Evolutionary conservation across 2,113 vertebrate species (phyloP), one percentile per base, ranked within the genome.

Genomic region (Tyrannus savana): DNA sequence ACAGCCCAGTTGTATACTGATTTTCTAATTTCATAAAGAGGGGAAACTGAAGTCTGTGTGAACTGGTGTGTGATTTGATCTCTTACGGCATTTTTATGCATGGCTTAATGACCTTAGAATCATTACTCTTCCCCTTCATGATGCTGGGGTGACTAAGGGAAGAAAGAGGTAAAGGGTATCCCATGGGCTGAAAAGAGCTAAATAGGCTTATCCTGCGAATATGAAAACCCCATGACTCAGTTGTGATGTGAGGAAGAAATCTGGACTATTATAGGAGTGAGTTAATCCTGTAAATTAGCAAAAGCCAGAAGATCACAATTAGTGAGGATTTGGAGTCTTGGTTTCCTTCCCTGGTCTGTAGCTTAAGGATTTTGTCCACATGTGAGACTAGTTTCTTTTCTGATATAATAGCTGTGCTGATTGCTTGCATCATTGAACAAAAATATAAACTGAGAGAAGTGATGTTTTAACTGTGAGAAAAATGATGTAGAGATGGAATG

Each of bases 211-310:
- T 97, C 97, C 73, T 94, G 17, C 47, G 95, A 96, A 63, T 97
- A 91, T 96, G 97, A 97, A 95, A 97, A 93, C 74, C 96, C n/a
- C 92, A 91, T 97, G 97, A 97, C 97, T 96, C 84, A 90, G 47
- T 72, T 97, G 84, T 96, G 95, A 96, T 96, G 87, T 64, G 87
- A 87, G 50, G 90, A 96, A 96, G 95, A 95, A 94, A 95, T 96
- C 89, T 92, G 82, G 75, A 83, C 87, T 92, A 14, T 91, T 88
- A 94, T 33, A 84, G 55, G 79, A 95, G 92, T 78, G 89, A 96
- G 89, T 94, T 97, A 97, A 97, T 97, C 97, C 96, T 95, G 63
- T 89, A 96, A 97, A 96, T 95, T 89, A 94, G 80, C 2, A 10
- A 97, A 95, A 96, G 96, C 90, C 85, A 95, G 79, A 89, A 90